Evolutionary conservation across 30 jellyfish, hydroid and myxozoan genomes (phyloP).

Genomic region (Haliclystus octoradiatus): DNA sequence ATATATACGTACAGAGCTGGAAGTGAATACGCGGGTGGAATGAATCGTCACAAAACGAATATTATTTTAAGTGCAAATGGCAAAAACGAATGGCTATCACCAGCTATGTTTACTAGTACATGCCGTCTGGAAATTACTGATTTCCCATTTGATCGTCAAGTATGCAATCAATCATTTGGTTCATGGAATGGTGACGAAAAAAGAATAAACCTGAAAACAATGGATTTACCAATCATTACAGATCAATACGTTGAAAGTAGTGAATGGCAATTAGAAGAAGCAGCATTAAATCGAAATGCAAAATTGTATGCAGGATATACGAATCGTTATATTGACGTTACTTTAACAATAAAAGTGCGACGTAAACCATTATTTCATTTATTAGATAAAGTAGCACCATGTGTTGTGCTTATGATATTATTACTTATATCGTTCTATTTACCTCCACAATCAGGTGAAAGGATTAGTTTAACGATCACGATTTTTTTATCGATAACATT

Average conservation of each 20-base stretch:
- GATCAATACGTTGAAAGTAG: conserved; percentile 24
- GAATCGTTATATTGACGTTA: conserved; percentile 22
- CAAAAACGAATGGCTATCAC: conserved; percentile 31
- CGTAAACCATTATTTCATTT: conserved; percentile 45
- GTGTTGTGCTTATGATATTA: conserved; percentile 19
- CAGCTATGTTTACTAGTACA: conserved; percentile 25
- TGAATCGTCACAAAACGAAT: no score
- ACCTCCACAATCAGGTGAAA: conserved; percentile 52
- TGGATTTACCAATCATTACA: conserved; percentile 11
- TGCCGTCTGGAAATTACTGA: conserved; percentile 27
- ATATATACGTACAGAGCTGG: no score
- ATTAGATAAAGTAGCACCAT: conserved; percentile 38
- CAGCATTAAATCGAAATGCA: conserved; percentile 10
- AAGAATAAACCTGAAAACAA: conserved; percentile 18
- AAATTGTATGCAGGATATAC: conserved; percentile 28
- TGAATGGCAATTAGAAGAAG: conserved; percentile 30
- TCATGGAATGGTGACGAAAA: conserved; percentile 43
- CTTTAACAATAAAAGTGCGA: conserved; percentile 28
- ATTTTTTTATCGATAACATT: conserved; percentile 38
- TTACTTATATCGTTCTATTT: conserved; percentile 37
- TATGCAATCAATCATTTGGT: conserved; percentile 32
- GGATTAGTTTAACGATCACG: conserved; percentile 24
- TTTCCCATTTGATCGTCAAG: conserved; percentile 39
- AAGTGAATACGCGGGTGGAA: no score
- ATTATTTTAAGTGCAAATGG: conserved; percentile 13